These are phyloP conservation scores for Trialeurodes vaporariorum DNA, from an alignment of 1,140 invertebrate genomes.

Conservation along the genomic window DNA sequence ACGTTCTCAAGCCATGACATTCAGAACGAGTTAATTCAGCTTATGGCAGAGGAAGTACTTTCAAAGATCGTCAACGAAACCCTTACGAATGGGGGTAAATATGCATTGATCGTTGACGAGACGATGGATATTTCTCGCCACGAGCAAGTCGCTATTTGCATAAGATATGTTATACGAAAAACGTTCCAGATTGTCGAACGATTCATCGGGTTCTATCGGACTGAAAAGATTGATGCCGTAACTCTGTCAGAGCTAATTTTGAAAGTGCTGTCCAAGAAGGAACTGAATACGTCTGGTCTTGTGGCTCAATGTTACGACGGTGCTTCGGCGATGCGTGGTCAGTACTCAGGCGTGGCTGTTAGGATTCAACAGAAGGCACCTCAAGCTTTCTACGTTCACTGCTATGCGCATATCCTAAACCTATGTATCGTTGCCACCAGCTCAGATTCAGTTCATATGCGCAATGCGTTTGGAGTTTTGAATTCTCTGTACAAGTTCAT, in stretches of 20 bases:
- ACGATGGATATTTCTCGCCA: slow-evolving; percentile 26
- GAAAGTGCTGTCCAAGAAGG: slow-evolving; percentile 15
- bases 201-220: slow-evolving; percentile 7
- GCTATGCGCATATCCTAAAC: slow-evolving; percentile 16
- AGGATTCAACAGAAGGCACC: slow-evolving; percentile 23
- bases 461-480: too few relatives aligned
- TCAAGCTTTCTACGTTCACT: slow-evolving; percentile 27
- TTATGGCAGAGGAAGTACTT: slow-evolving; percentile 6
- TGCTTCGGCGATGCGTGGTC: slow-evolving; percentile 16
- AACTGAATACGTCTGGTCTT: slow-evolving; percentile 1
- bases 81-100: slow-evolving; percentile 1
- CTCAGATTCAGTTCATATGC: too few relatives aligned
- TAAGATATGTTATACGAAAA: slow-evolving; percentile 9
- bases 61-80: too few relatives aligned
- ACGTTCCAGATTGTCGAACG: too few relatives aligned
- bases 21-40: slow-evolving; percentile 5
- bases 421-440: slow-evolving; percentile 2
- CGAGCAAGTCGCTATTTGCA: slow-evolving; percentile 19
- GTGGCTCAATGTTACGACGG: slow-evolving; percentile 8
- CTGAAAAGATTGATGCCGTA: background rate
- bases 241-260: slow-evolving; percentile 5
- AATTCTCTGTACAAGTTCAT: too few relatives aligned
- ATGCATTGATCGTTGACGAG: slow-evolving; percentile 27
- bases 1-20: background rate
- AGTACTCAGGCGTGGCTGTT: slow-evolving; percentile 23